Evolutionary conservation across 2,113 vertebrate genomes (phyloP), one percentile per base, ranked within the genome.

Genomic region (Erythrocebus patas): DNA sequence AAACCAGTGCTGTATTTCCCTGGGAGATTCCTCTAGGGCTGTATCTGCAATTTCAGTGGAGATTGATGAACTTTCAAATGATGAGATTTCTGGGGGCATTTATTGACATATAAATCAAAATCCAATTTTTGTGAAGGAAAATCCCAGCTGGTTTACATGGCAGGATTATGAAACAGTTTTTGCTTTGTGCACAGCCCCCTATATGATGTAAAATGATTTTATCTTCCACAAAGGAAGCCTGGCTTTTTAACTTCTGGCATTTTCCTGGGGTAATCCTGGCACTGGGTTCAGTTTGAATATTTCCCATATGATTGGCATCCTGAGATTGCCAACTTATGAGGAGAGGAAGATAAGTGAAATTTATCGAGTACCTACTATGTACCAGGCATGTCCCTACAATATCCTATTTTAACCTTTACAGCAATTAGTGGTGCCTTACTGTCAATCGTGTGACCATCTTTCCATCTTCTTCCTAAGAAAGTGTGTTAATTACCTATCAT

Each of bases 101-200:
- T 98, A 95, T 92, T 93, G 98, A 95, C 76, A 35, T 73, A 97
- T 96, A 97, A 98, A 98, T 97, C 97, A 98, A 97, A 98, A 91
- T 92, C 93, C 92, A 97, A 96, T 98, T 97, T 97, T 91, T 94
- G 70, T 76, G 57, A 95, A 90, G 93, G 95, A 90, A 96, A 95
- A 90, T 95, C 93, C 96, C 91, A 83, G 82, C 80, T 95, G 94
- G 88, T 75, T 96, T 94, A 57, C 81, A 95, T 76, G 88, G 84
- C 82, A 96, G 18, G 83, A 80, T 95, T 97, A 94, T 97, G 97
- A 97, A 93, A 93, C 93, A 43, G 35, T 66, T 76, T 87, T 91
- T 32, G n/a, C 55, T 35, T 13, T 43, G 55, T 61, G 25, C n/a
- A 38, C 3, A 50, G 72, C 22, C 72, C 88, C 50, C 70, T 18